Evolutionary conservation across 2,113 vertebrate species (phyloP).

Genomic region (Austrofundulus limnaeus): DNA sequence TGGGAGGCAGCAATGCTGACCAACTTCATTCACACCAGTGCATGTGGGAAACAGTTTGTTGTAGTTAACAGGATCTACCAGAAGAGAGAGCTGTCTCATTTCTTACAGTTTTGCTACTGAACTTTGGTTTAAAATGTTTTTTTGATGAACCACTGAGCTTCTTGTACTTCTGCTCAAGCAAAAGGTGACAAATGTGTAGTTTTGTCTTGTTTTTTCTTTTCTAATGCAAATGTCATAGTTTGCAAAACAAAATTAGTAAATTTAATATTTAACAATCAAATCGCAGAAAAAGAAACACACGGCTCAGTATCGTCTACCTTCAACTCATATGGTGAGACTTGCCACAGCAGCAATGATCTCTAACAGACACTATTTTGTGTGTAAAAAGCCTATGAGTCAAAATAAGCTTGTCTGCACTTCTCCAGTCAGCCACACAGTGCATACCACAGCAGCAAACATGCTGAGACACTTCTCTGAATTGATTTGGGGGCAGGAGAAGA

Average conservation of each 20-base stretch:
- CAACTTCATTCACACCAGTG: too few relatives aligned
- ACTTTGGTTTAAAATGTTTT: background rate
- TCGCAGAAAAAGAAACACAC: background rate
- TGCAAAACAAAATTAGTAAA: background rate
- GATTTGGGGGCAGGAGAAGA: slow-evolving; percentile 16
- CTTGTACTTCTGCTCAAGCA: background rate
- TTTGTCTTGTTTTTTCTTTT: background rate
- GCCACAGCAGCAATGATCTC: slow-evolving; percentile 43
- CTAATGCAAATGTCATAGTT: background rate
- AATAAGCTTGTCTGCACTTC: slow-evolving; percentile 48
- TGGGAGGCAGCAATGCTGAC: too few relatives aligned
- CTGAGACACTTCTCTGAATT: slow-evolving; percentile 66
- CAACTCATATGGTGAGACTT: slow-evolving; percentile 31
- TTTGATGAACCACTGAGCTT: background rate
- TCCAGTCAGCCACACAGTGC: slow-evolving; percentile 32
- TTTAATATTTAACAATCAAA: slow-evolving; percentile 3
- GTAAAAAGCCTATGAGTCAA: slow-evolving; percentile 28
- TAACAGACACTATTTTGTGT: slow-evolving; percentile 16
- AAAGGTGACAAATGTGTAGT: background rate
- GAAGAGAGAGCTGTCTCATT: slow-evolving; percentile 49
- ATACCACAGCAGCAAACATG: slow-evolving; percentile 64
- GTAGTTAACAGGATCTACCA: slow-evolving; percentile 27
- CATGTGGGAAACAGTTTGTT: slow-evolving; percentile 2
- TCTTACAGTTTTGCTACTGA: background rate
- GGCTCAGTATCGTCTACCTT: background rate